Evolutionary conservation across 1,140 invertebrate genomes (phyloP), one percentile per base, ranked within the genome.

Genomic region (Trichomalopsis sarcophagae): DNA sequence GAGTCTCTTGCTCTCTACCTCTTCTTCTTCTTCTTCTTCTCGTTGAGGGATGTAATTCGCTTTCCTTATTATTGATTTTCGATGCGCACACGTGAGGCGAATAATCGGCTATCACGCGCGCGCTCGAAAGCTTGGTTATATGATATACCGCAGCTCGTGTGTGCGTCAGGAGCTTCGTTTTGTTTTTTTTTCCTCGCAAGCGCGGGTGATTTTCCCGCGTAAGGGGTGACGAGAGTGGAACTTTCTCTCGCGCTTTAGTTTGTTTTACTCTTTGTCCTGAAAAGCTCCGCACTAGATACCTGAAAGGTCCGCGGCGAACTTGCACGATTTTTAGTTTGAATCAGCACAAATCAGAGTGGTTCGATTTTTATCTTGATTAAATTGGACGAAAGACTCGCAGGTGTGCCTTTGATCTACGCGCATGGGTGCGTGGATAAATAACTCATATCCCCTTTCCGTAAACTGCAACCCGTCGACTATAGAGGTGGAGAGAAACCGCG

Each of bases 51-150:
- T 82, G 47, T 40, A 75, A 82, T 82, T 21, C 47, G 74, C 47
- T 75, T 82, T 75, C 71, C 73, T 82, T 33, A 62, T 82, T 33
- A 62, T 82, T 75, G 81, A 82, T 82, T 82, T 75, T 62, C 81
- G 23, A 17, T 36, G n/a, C 50, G 21, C n/a, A 83, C 40, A 77
- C 74, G 74, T 77, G 74, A 83, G 21, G 74, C 62, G 74, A 83
- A 83, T 83, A 83, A 83, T 83, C 62, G 55, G 44, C 55, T 83
- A 83, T 77, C 82, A 40, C 55, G 23, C 44, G 13, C 82, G 33
- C 68, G 0, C 23, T 17, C 13, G 11, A 1, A 73, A 81, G 73
- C 71, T 81, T 40, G 27, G 40, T 81, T 81, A 73, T 50, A 27
- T 36, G 0, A 44, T 27, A 47, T 40, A 62, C 6, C 55, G 30